Conservation (phyloP, 2,113 vertebrate genomes). For the Ctenodactylus gundi region DNA sequence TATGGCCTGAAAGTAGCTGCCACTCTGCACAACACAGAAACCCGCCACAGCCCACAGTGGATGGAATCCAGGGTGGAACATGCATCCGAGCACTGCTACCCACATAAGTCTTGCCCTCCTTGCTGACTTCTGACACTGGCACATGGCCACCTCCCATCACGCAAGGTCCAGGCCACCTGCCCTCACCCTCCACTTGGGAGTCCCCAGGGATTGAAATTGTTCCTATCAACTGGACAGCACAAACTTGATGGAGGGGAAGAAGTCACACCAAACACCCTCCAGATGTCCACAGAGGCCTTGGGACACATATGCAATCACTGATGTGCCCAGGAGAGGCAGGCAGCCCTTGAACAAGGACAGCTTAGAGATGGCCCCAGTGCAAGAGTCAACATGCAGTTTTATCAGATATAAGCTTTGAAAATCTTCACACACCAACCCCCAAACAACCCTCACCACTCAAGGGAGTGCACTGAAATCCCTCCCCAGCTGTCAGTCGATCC, state of each 20-base stretch:
- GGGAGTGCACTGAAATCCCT: not conserved
- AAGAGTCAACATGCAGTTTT: not conserved
- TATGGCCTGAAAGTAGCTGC: rapidly evolving
- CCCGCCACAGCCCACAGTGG: rapidly evolving
- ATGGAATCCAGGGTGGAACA: not conserved
- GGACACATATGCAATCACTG: rapidly evolving
- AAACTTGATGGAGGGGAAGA: not conserved
- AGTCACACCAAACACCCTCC: not conserved
- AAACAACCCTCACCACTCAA: not conserved
- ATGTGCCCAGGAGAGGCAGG: not conserved
- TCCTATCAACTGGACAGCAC: rapidly evolving
- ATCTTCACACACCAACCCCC: not conserved
- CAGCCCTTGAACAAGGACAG: not conserved
- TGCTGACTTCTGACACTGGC: not conserved
- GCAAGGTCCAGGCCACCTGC: not conserved
- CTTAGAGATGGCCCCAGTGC: not conserved
- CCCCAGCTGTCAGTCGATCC: not conserved
- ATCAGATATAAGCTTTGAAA: not conserved
- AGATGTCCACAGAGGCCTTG: not conserved
- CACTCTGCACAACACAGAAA: rapidly evolving
- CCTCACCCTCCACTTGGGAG: not conserved
- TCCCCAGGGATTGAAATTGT: not conserved
- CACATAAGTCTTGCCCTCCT: not conserved
- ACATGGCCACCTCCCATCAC: not conserved
- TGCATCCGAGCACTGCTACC: not conserved